Percentiles rank a stretch among this genome's conserved stretches.
These are phyloP conservation scores for Sorex araneus DNA, from an alignment of 2,113 vertebrate species.

Conservation along the genomic window DNA sequence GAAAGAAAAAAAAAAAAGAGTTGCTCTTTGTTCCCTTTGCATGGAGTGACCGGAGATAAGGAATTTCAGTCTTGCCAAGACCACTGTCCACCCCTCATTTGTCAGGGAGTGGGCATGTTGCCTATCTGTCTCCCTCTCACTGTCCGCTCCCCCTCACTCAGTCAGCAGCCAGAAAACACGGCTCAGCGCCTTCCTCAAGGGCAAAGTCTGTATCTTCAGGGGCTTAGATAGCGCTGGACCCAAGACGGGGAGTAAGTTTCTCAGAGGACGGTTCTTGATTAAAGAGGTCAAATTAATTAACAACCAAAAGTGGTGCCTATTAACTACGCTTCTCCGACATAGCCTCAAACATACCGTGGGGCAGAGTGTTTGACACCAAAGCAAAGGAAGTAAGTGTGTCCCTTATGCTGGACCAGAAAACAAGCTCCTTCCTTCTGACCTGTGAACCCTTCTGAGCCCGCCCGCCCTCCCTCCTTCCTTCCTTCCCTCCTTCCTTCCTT, in stretches of 20 bases:
- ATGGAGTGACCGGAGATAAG: not conserved
- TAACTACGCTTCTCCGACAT: conserved; percentile 67
- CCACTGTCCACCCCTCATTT: not conserved
- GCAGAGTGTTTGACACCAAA: conserved; percentile 28
- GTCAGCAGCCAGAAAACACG: conserved; percentile 25
- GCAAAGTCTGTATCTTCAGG: conserved; percentile 9
- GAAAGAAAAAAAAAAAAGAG: not conserved
- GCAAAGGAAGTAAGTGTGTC: not conserved
- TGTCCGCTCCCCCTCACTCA: not conserved
- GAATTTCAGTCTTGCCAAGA: not conserved
- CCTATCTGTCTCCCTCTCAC: not conserved
- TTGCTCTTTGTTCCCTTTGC: conserved; percentile 7
- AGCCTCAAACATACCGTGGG: conserved; percentile 47
- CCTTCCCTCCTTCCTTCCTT: too few species aligned
- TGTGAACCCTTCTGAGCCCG: too few species aligned
- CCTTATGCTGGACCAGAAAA: conserved; percentile 21
- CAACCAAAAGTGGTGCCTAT: conserved; percentile 52
- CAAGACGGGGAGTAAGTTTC: conserved; percentile 56
- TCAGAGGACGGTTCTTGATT: conserved; percentile 72
- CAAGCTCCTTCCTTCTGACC: too few species aligned
- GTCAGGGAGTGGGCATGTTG: not conserved
- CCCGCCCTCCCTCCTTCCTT: too few species aligned
- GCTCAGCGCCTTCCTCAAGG: conserved; percentile 42
- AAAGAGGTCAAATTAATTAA: conserved; percentile 75
- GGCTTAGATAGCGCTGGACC: conserved; percentile 46